Evolutionary conservation across 2,797 vertebrate genomes (phyloP).

Genomic region (Eidolon dupreanum): DNA sequence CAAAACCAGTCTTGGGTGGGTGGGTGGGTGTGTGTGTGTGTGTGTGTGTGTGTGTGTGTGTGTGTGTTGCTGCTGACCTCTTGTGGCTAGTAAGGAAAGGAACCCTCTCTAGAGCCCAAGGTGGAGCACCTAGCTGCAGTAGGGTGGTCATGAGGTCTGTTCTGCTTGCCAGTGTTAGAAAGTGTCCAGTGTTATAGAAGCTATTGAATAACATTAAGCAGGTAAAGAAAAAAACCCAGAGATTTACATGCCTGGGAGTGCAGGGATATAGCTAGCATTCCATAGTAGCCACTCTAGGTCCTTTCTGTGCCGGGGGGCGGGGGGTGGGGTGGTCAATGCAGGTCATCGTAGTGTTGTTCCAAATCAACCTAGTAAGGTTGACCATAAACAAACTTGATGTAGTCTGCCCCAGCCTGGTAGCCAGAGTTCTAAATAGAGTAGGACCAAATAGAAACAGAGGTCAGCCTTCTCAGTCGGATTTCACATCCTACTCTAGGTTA

Average conservation of each 20-base stretch:
- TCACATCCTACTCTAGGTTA: slow-evolving; percentile 16
- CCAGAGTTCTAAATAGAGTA: not conserved
- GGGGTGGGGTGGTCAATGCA: not conserved
- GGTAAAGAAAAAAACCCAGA: slow-evolving; percentile 25
- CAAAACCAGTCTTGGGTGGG: not conserved
- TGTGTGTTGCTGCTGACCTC: slow-evolving; percentile 63
- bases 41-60: not conserved
- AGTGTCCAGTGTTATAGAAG: not conserved
- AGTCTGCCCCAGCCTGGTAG: not conserved
- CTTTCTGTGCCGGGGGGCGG: not conserved
- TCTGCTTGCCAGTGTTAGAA: not conserved
- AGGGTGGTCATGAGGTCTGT: not conserved
- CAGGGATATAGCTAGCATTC: not conserved
- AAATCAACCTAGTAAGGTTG: not conserved
- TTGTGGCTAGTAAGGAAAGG: slow-evolving; percentile 46
- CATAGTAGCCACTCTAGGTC: not conserved
- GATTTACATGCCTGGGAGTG: not conserved
- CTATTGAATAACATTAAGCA: not conserved
- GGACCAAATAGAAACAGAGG: not conserved
- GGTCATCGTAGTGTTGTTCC: not conserved
- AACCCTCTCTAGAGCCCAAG: not conserved
- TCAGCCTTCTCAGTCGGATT: not conserved
- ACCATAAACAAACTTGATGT: not conserved
- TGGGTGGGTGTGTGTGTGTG: not conserved
- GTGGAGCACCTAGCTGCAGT: not conserved